Conservation (phyloP, 2,888 invertebrate species). For the Clanis bilineata region DNA sequence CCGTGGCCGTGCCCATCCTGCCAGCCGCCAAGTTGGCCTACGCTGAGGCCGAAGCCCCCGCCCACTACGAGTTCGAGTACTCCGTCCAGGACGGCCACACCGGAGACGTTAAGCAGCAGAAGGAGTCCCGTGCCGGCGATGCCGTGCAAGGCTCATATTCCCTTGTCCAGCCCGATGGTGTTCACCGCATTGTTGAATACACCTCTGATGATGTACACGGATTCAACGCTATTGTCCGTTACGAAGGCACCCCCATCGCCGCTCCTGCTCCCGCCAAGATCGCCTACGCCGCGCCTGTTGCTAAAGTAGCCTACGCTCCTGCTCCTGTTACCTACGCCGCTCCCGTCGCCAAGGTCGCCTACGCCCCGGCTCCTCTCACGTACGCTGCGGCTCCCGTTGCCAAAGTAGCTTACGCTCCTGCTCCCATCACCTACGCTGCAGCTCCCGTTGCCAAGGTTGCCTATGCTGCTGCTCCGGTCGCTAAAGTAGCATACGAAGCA, state of each 20-base stretch:
- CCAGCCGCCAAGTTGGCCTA: slow-evolving; percentile 57
- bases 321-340: slow-evolving; percentile 38
- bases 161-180: slow-evolving; percentile 74
- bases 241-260: slow-evolving; percentile 62
- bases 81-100: slow-evolving; percentile 69
- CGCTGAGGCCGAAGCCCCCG: slow-evolving; percentile 60
- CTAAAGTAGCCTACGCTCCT: slow-evolving; percentile 42
- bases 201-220: slow-evolving; percentile 67
- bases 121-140: slow-evolving; percentile 69
- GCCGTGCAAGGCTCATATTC: slow-evolving; percentile 73
- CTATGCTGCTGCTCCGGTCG: slow-evolving; percentile 38
- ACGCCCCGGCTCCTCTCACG: slow-evolving; percentile 42
- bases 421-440: slow-evolving; percentile 36
- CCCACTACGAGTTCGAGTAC: slow-evolving; percentile 71
- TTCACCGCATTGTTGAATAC: slow-evolving; percentile 72
- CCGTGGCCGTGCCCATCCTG: slow-evolving; percentile 45
- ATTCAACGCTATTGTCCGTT: slow-evolving; percentile 72
- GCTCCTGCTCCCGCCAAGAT: slow-evolving; percentile 39
- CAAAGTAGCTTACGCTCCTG: slow-evolving; percentile 41
- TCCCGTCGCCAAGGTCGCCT: slow-evolving; percentile 43
- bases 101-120: slow-evolving; percentile 74
- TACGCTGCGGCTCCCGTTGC: slow-evolving; percentile 43
- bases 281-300: slow-evolving; percentile 35
- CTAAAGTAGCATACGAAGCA: slow-evolving; percentile 41
- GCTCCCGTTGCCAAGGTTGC: slow-evolving; percentile 38